These are phyloP conservation scores for Coenobita brevimanus DNA, from an alignment of 1,140 invertebrate species.

Conservation along the genomic window DNA sequence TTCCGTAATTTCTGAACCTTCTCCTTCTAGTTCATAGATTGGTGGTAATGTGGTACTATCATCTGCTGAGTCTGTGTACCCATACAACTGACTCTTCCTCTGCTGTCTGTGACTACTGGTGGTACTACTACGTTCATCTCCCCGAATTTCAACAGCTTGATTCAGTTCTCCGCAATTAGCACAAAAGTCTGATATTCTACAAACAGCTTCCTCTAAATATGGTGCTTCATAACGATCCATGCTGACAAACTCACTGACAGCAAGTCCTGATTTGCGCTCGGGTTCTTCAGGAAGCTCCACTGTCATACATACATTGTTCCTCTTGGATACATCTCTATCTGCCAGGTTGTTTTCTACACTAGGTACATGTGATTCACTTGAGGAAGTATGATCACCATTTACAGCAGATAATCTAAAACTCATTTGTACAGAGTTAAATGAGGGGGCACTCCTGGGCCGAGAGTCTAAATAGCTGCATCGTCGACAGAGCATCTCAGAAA, in stretches of 20 bases:
- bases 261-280: constrained; percentile 6
- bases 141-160: background rate
- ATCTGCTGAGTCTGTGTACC: constrained; percentile 33
- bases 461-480: constrained; percentile 30
- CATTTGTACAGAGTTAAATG: background rate
- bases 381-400: background rate
- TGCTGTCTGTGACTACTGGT: background rate
- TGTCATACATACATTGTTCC: background rate
- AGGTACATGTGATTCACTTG: too few relatives aligned
- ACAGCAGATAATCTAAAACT: background rate
- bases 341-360: too few relatives aligned
- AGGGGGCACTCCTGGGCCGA: background rate
- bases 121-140: background rate
- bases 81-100: constrained; percentile 33
- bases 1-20: constrained; percentile 57
- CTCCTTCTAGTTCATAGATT: constrained; percentile 67
- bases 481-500: constrained; percentile 27
- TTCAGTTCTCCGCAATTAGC: background rate
- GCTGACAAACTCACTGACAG: constrained; percentile 39
- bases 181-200: constrained; percentile 42
- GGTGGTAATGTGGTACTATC: constrained; percentile 64
- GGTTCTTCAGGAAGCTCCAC: background rate
- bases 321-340: too few relatives aligned
- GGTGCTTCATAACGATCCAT: constrained; percentile 42
- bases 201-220: constrained; percentile 37